These are phyloP conservation scores for Coccyzus lansbergi DNA, from an alignment of 2,797 vertebrate species.

Conservation along the genomic window DNA sequence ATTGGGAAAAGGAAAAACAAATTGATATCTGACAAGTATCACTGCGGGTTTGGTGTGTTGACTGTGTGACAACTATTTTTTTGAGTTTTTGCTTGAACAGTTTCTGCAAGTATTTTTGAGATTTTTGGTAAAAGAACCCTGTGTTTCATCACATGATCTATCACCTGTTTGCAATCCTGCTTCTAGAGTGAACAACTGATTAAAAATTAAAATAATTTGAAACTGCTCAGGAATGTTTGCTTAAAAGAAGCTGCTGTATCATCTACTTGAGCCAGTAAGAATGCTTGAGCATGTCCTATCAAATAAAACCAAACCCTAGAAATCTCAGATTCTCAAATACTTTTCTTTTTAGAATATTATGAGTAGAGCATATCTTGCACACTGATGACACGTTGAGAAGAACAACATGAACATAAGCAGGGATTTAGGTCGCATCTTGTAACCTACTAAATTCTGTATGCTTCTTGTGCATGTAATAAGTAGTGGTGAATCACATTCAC, in stretches of 20 bases:
- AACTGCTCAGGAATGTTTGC: not conserved
- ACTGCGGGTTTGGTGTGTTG: not conserved
- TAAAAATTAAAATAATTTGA: not conserved
- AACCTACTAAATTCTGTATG: not conserved
- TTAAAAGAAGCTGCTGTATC: constrained; percentile 3
- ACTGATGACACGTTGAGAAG: not conserved
- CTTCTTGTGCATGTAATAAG: not conserved
- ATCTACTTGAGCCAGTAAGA: constrained; percentile 1
- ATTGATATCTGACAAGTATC: not conserved
- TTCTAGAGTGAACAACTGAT: not conserved
- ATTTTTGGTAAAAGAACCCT: not conserved
- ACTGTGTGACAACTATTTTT: not conserved
- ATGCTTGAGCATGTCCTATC: not conserved
- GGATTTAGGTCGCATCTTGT: not conserved
- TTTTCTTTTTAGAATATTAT: not conserved
- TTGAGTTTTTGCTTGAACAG: not conserved
- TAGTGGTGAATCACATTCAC: accelerated
- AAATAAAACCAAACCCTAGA: not conserved
- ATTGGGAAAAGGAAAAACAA: not conserved
- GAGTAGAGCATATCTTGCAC: not conserved
- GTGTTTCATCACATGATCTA: not conserved
- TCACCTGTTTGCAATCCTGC: not conserved
- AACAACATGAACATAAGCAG: not conserved
- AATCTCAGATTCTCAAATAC: not conserved
- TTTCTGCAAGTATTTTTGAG: not conserved